Base-by-base conservation (phyloP, 1,140 invertebrate genomes). In the Belonocnema kinseyi region DNA sequence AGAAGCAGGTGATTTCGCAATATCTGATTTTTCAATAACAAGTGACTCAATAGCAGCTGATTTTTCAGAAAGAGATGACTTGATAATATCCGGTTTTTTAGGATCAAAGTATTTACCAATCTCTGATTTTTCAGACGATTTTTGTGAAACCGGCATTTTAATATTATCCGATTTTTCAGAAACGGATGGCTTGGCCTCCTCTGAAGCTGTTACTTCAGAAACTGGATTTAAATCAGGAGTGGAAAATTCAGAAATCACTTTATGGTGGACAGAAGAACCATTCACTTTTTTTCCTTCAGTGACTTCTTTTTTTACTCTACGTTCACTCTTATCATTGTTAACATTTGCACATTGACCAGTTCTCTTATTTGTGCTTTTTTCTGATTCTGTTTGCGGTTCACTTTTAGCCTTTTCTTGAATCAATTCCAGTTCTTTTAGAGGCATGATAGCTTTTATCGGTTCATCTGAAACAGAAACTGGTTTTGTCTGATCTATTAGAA, bases 161-260 rank as follows among this genome's bases (percentile, higher is more conserved):
- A 11, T 33, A 61, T 21, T 2, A 14, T 52, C 51, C 58, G 33
- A 73, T 61, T 50, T 19, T 70, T 21, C 11, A n/a, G 33, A 11
- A 40, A 16, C 76, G 50, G 72, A 78, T 77, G 72, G 61, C 17
- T 73, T 50, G 56, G 83, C 80, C 50, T 52, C 78, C 54, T 76
- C 75, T 80, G 54, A 21, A 12, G 40, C 40, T 46, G 40, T 8
- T 11, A 10, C 40, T 7, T 46, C 10, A 46, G 40, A 11, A 46
- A 10, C 5, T 33, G 26, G 26, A 3, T 33, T 33, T 33, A 33
- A 33, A 33, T 33, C 26, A 33, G 26, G 26, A 33, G 26, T 33
- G 3, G 26, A 33, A 0, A 5, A 33, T 33, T 33, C 5, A 33
- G 26, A 33, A 33, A 33, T 33, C 26, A 33, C 4, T 5, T 33